These are phyloP conservation scores for Idaea biselata DNA, from an alignment of 2,888 invertebrate species.

Conservation along the genomic window DNA sequence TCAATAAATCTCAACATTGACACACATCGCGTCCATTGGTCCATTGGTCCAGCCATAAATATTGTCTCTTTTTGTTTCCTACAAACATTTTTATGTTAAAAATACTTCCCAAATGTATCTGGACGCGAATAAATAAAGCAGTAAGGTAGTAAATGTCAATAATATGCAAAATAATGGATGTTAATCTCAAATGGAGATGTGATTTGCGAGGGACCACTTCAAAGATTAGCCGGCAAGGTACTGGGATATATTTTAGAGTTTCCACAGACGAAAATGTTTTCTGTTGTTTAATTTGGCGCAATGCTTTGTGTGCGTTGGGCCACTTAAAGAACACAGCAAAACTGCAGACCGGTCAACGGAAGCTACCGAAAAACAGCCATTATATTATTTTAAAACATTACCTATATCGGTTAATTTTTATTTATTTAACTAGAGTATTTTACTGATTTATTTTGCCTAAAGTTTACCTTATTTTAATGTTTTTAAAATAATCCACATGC, in stretches of 20 bases:
- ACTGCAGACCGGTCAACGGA: no score
- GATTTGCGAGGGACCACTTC: constrained; percentile 73
- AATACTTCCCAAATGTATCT: constrained; percentile 78
- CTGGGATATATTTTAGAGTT: constrained; percentile 22
- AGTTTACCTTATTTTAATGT: no score
- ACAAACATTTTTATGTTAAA: constrained; percentile 76
- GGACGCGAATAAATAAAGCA: constrained; percentile 72
- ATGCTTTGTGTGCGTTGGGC: no score
- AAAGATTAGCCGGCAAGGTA: constrained; percentile 64
- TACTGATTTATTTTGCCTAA: no score
- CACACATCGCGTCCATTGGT: constrained; percentile 77
- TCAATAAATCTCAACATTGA: constrained; percentile 75
- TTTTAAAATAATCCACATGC: no score
- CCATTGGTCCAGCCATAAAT: constrained; percentile 73
- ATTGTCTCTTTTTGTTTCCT: constrained; percentile 71
- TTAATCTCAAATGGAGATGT: constrained; percentile 69
- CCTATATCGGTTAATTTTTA: no score
- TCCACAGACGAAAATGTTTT: neutral
- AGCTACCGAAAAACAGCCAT: no score
- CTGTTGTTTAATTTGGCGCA: neutral
- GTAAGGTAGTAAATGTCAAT: constrained; percentile 79
- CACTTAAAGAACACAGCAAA: no score
- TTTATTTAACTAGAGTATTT: no score
- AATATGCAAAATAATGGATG: constrained; percentile 80
- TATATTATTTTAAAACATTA: no score